These are phyloP conservation scores for Cercopithecus petaurista DNA, from an alignment of 2,797 vertebrate species.

Conservation along the genomic window DNA sequence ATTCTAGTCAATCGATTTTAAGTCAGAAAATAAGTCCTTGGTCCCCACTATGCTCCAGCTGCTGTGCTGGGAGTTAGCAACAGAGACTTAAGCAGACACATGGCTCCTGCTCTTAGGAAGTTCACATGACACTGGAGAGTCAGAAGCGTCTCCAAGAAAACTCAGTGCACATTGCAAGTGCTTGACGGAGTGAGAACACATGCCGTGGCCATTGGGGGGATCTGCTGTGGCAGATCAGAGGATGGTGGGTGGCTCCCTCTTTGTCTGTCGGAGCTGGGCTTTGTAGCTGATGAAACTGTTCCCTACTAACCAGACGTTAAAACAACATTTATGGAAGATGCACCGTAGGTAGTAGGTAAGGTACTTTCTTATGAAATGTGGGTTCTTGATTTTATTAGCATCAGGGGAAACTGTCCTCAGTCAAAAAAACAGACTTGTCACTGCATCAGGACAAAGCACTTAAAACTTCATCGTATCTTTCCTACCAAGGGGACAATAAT, in stretches of 20 bases:
- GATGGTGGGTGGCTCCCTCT: rapidly evolving
- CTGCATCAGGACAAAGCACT: neutral
- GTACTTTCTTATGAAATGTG: neutral
- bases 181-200: too few relatives aligned
- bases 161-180: rapidly evolving
- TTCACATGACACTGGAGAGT: rapidly evolving
- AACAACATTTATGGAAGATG: neutral
- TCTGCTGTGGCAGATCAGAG: rapidly evolving
- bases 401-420: neutral
- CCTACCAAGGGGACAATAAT: rapidly evolving
- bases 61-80: neutral
- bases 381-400: neutral
- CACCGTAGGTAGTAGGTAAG: rapidly evolving
- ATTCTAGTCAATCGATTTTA: neutral
- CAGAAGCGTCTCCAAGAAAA: rapidly evolving
- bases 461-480: neutral
- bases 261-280: neutral
- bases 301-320: neutral
- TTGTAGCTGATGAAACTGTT: rapidly evolving
- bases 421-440: neutral
- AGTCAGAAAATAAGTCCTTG: neutral
- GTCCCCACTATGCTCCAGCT: neutral
- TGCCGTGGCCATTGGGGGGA: rapidly evolving
- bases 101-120: neutral
- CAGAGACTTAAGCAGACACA: rapidly evolving